Evolutionary conservation across 2,797 vertebrate genomes (phyloP).

Genomic region (Avahi laniger): DNA sequence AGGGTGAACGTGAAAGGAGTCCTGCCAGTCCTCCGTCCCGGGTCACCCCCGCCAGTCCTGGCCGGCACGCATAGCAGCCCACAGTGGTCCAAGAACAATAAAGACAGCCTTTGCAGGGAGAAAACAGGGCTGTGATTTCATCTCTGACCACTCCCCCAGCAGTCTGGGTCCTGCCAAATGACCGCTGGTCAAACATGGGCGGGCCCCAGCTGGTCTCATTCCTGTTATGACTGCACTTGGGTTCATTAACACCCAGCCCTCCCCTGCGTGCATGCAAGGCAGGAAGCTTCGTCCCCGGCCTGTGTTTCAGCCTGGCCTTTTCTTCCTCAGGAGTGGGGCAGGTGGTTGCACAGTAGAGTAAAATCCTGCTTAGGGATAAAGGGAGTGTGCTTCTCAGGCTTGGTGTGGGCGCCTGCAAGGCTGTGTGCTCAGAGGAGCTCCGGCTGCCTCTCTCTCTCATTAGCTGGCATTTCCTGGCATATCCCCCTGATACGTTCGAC

Average conservation of each 20-base stretch:
- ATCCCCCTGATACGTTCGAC: not conserved
- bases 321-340: constrained; percentile 36
- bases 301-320: not conserved
- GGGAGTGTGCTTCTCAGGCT: not conserved
- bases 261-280: not conserved
- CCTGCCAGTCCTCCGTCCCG: not conserved
- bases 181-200: constrained; percentile 55
- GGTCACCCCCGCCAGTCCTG: not conserved
- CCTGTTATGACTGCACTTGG: constrained; percentile 62
- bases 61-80: not conserved
- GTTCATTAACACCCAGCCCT: constrained; percentile 54
- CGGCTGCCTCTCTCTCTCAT: not conserved
- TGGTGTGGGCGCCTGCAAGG: not conserved
- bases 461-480: constrained; percentile 36
- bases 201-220: constrained; percentile 58
- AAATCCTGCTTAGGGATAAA: not conserved
- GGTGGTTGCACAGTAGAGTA: not conserved
- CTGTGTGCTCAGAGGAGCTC: not conserved
- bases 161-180: constrained; percentile 59
- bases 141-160: constrained; percentile 57
- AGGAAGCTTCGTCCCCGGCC: constrained; percentile 26
- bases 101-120: not conserved
- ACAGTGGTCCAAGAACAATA: constrained; percentile 54
- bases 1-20: not conserved
- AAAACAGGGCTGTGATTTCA: constrained; percentile 30